phyloP scores from a whole-genome alignment of 2,113 vertebrate species.

The Prionailurus bengalensis region DNA sequence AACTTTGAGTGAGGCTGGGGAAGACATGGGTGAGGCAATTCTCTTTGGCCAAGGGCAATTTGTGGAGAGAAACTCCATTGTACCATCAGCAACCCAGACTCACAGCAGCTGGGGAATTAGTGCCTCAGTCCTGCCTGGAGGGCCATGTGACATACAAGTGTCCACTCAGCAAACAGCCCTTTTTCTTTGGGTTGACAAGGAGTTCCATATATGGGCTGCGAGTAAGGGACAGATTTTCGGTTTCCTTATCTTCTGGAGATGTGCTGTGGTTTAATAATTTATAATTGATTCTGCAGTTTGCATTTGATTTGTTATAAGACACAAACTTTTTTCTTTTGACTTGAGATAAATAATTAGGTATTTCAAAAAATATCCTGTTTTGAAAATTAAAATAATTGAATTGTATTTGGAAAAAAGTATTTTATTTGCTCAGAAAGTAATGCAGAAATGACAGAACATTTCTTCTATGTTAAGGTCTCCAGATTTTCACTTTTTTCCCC shows the following conservation, averaged over 20 bases:
- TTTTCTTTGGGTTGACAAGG: background rate
- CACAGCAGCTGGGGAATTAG: background rate
- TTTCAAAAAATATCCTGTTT: background rate
- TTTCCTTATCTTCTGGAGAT: background rate
- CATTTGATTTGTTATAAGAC: background rate
- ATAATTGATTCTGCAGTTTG: background rate
- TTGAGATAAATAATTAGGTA: background rate
- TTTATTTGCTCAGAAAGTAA: background rate
- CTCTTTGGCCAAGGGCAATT: background rate
- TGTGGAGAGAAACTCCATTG: background rate
- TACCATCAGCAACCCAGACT: background rate
- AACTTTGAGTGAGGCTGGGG: background rate
- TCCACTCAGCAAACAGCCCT: background rate
- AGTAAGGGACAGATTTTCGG: background rate
- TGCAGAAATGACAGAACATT: background rate
- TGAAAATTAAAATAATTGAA: background rate
- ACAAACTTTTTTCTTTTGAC: slow-evolving; percentile 20
- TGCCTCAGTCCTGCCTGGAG: too few relatives aligned
- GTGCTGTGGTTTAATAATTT: background rate
- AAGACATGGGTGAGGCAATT: background rate
- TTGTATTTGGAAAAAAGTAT: background rate
- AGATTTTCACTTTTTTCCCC: background rate
- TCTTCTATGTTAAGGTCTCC: background rate
- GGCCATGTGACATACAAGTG: too few relatives aligned
- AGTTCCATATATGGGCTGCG: background rate